These are phyloP conservation scores for Drosophila imparisetae DNA, from an alignment of 2,888 invertebrate genomes.

Conservation along the genomic window DNA sequence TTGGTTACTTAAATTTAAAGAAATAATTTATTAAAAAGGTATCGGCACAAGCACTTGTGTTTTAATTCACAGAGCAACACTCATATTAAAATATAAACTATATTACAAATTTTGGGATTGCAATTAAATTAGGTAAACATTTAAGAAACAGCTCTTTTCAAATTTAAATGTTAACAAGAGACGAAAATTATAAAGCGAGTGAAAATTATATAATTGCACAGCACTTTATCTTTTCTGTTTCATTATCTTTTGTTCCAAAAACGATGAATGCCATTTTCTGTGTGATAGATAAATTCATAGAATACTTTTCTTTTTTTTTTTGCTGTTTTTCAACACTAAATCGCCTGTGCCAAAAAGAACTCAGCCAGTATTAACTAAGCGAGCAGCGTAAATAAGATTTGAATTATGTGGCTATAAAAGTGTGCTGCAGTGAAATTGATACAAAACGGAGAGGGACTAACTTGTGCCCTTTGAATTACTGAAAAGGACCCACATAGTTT, in stretches of 20 bases:
- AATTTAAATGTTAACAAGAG: neutral
- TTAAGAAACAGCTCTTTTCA: neutral
- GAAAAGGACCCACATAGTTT: slow-evolving; percentile 40
- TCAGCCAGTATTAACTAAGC: slow-evolving; percentile 59
- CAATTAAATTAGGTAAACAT: neutral
- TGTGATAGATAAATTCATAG: slow-evolving; percentile 17
- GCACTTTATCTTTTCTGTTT: neutral
- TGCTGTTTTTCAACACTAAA: slow-evolving; percentile 28
- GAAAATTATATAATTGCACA: neutral
- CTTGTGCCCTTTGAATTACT: slow-evolving; percentile 51
- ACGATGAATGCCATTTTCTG: neutral
- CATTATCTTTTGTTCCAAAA: slow-evolving; percentile 9
- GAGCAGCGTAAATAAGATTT: slow-evolving; percentile 47
- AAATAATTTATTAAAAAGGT: neutral
- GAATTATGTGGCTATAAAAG: slow-evolving; percentile 60
- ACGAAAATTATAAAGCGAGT: neutral
- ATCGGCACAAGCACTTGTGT: neutral
- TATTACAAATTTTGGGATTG: neutral
- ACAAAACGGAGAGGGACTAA: slow-evolving; percentile 43
- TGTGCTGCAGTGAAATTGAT: slow-evolving; percentile 39
- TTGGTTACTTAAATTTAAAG: neutral
- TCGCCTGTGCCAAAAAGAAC: slow-evolving; percentile 59
- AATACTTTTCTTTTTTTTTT: slow-evolving; percentile 6
- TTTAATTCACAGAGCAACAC: neutral
- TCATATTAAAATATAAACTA: neutral